A percentile compares a stretch with the other conserved stretches of the same genome.
Conservation (phyloP, 2,113 vertebrate genomes). For the Astur gentilis region DNA sequence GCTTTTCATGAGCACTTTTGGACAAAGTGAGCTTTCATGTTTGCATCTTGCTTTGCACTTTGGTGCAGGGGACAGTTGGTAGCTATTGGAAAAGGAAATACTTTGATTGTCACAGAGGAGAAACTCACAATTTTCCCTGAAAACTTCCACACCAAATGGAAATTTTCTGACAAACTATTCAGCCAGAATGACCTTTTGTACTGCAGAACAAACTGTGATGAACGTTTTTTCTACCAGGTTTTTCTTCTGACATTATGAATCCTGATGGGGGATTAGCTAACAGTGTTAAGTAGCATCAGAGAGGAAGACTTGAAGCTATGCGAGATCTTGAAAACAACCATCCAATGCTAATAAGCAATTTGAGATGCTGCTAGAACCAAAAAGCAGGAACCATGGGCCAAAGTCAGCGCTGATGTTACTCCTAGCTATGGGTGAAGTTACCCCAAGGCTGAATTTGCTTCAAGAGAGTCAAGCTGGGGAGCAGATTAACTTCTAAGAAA, state of each 20-base stretch:
- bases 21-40: background rate
- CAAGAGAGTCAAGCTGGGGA: background rate
- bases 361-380: background rate
- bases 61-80: background rate
- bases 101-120: background rate
- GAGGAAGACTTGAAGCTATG: background rate
- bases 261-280: background rate
- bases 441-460: background rate
- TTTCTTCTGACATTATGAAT: slow-evolving; percentile 2
- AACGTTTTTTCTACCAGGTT: background rate
- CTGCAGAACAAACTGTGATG: background rate
- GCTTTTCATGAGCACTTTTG: background rate
- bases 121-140: background rate
- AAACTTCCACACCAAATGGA: background rate
- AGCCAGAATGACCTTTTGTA: background rate
- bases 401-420: background rate
- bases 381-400: background rate
- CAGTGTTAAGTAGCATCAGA: background rate
- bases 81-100: background rate
- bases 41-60: background rate
- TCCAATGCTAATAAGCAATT: background rate
- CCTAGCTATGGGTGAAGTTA: background rate
- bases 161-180: background rate
- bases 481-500: background rate
- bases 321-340: background rate